These are phyloP conservation scores for Chaetops frenatus DNA, from an alignment of 2,113 vertebrate species.

Conservation along the genomic window DNA sequence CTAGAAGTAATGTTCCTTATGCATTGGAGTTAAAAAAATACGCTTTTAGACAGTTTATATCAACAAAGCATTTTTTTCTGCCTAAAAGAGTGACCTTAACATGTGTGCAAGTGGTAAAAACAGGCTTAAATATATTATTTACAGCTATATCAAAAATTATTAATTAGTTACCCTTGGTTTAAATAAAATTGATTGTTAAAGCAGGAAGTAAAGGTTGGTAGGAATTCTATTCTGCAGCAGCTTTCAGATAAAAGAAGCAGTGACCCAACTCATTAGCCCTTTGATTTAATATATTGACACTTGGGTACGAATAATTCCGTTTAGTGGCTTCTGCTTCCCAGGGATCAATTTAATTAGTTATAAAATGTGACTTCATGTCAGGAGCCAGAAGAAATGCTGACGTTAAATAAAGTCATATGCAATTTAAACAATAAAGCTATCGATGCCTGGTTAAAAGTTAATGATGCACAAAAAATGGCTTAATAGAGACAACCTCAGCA, in stretches of 20 bases:
- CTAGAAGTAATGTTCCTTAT: neutral
- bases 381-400: constrained; percentile 96
- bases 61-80: constrained; percentile 34
- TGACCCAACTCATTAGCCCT: constrained; percentile 98
- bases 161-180: constrained; percentile 69
- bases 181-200: constrained; percentile 77
- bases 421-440: constrained; percentile 97
- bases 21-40: neutral
- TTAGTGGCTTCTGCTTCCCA: constrained; percentile 91
- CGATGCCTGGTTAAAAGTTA: constrained; percentile 93
- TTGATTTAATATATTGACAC: constrained; percentile 99
- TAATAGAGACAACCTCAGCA: constrained; percentile 89
- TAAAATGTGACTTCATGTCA: constrained; percentile 98
- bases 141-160: constrained; percentile 66
- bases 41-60: neutral
- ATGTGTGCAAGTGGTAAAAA: constrained; percentile 17
- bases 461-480: constrained; percentile 93
- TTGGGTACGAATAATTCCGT: constrained; percentile 96
- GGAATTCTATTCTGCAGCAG: constrained; percentile 78
- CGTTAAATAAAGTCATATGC: constrained; percentile 92
- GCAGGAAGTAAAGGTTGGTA: constrained; percentile 69
- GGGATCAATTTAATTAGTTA: constrained; percentile 99
- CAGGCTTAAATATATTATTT: constrained; percentile 62
- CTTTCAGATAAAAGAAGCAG: constrained; percentile 92
- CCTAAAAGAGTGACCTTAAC: neutral